These are phyloP conservation scores for Cuculus canorus DNA, from an alignment of 2,797 vertebrate genomes.

Conservation along the genomic window DNA sequence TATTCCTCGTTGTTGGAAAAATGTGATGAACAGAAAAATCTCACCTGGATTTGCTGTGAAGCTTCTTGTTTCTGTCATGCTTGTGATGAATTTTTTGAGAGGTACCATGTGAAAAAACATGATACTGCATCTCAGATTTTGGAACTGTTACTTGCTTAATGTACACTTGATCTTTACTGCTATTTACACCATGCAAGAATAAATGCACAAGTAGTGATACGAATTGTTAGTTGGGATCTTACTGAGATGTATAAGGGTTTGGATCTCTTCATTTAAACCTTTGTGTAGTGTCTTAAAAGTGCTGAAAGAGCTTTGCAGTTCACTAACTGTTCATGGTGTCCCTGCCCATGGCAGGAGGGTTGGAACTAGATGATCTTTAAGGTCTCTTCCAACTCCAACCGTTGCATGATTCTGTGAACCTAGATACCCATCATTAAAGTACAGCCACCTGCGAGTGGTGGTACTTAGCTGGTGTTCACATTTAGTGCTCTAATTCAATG, in stretches of 20 bases:
- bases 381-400: no score
- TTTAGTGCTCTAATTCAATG: not conserved
- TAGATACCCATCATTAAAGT: not conserved
- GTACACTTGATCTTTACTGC: not conserved
- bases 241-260: not conserved
- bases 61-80: not conserved
- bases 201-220: not conserved
- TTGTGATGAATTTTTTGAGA: not conserved
- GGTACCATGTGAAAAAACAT: slow-evolving; percentile 3
- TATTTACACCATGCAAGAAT: not conserved
- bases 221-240: not conserved
- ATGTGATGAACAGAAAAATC: not conserved
- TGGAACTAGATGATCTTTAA: no score
- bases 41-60: not conserved
- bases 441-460: not conserved
- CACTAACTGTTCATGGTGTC: no score
- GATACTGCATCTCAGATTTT: not conserved
- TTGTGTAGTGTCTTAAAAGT: not conserved
- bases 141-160: not conserved
- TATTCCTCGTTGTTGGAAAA: not conserved
- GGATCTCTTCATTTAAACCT: not conserved
- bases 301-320: not conserved
- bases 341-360: no score
- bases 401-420: not conserved
- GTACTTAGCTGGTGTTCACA: not conserved